Base-by-base conservation (phyloP, 1,140 invertebrate species). In the Dendrolimus kikuchii region DNA sequence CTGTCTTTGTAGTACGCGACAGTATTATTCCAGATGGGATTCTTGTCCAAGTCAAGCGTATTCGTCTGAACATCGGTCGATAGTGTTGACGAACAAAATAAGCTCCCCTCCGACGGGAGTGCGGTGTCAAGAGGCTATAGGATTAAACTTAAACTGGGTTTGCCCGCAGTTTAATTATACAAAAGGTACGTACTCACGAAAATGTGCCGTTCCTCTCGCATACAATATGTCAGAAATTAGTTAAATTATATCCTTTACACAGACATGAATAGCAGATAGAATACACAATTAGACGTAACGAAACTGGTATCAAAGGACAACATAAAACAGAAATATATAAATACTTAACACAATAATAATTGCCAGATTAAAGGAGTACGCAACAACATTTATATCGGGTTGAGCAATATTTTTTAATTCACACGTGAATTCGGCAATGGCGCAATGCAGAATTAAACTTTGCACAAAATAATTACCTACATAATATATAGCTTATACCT, bases 21-120 rank as follows among this genome's bases (percentile, higher is more conserved):
- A 75, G 77, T 77, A 56, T 59, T 62, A 73, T 76, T 81, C 74
- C 58, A 70, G 67, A 59, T 75, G 73, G 70, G 71, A 77, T 71
- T 68, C 71, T 65, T 73, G 58, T 67, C 64, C 63, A 60, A 62
- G 59, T 68, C 72, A 71, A 75, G 64, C 71, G 68, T 66, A 77
- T 79, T 81, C 73, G 71, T 74, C 71, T 78, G 74, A 61, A 68
- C 77, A 68, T 76, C 64, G 78, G 71, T 86, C 81, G 79, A 86
- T 86, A 82, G 79, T 83, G 81, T 82, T 81, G 79, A 82, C 77
- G 81, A 81, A 82, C 79, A 81, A 82, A 84, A 86, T 86, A 86
- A 81, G 74, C 79, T 78, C 74, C 77, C 79, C 76, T 69, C 62
- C 58, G 67, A 73, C 61, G 65, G 73, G 71, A 77, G 74, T 72